Conservation (phyloP, 2,888 invertebrate species). For the Allacma fusca region DNA sequence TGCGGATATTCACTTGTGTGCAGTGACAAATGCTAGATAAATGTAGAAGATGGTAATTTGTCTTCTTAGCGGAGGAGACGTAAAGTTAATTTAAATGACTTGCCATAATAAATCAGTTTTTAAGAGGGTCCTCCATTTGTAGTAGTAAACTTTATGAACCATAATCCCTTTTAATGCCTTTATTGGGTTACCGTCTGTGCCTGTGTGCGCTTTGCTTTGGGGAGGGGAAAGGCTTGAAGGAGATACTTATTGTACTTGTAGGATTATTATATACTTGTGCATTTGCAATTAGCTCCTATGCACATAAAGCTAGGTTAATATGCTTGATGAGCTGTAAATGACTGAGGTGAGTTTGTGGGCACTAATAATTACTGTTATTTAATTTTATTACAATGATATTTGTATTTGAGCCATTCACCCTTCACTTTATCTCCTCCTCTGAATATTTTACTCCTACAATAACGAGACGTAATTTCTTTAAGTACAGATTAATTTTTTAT, state of each 20-base stretch:
- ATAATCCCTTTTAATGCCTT: slow-evolving; percentile 12
- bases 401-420: not conserved
- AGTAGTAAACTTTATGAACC: not conserved
- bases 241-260: too few relatives aligned
- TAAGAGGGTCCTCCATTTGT: slow-evolving; percentile 6
- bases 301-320: too few relatives aligned
- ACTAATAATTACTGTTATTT: slow-evolving; percentile 9
- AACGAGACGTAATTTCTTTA: too few relatives aligned
- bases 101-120: not conserved
- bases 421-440: not conserved
- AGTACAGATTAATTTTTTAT: not conserved
- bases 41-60: too few relatives aligned
- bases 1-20: too few relatives aligned
- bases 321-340: not conserved
- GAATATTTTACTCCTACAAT: not conserved
- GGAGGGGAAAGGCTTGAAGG: too few relatives aligned
- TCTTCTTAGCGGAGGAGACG: too few relatives aligned
- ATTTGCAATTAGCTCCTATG: too few relatives aligned
- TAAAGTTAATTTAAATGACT: too few relatives aligned
- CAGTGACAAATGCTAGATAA: too few relatives aligned
- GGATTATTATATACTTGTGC: too few relatives aligned
- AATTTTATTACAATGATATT: slow-evolving; percentile 8
- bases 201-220: too few relatives aligned
- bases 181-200: slow-evolving; percentile 6
- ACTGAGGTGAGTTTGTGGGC: not conserved